Conservation (phyloP, 92 coral and sea anemone genomes). For the Heteractis magnifica region DNA sequence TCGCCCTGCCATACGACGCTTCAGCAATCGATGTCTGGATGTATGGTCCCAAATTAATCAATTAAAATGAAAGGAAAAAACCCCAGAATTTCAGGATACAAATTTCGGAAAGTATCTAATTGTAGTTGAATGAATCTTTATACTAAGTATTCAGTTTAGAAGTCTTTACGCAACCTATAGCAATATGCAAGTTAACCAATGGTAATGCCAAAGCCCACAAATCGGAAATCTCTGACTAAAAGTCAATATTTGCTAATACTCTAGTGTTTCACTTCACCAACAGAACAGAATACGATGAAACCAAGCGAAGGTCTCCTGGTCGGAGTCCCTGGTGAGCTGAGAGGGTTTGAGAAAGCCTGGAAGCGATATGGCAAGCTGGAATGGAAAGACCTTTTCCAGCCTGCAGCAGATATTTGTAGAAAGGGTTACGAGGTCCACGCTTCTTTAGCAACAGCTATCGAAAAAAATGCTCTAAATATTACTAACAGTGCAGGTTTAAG, state of each 20-base stretch:
- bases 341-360: constrained; percentile 84
- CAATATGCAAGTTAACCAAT: no score
- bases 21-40: no score
- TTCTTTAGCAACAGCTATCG: constrained; percentile 55
- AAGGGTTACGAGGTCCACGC: constrained; percentile 66
- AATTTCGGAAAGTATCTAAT: no score
- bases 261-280: not conserved
- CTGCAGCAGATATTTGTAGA: constrained; percentile 65
- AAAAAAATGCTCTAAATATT: constrained; percentile 61
- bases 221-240: not conserved
- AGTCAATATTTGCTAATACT: not conserved
- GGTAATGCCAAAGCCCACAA: not conserved
- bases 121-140: no score
- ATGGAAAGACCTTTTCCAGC: constrained; percentile 75
- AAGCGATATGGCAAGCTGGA: constrained; percentile 60
- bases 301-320: constrained; percentile 80
- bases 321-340: constrained; percentile 79
- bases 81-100: no score
- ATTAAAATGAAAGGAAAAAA: no score
- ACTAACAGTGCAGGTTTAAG: constrained; percentile 60
- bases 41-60: no score
- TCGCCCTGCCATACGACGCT: no score
- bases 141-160: no score
- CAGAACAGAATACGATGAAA: constrained; percentile 50
- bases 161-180: no score